A percentile compares a stretch with the other conserved stretches of the same genome.
phyloP scores from a whole-genome alignment of 2,888 invertebrate species.

The Agonopterix heracliana region DNA sequence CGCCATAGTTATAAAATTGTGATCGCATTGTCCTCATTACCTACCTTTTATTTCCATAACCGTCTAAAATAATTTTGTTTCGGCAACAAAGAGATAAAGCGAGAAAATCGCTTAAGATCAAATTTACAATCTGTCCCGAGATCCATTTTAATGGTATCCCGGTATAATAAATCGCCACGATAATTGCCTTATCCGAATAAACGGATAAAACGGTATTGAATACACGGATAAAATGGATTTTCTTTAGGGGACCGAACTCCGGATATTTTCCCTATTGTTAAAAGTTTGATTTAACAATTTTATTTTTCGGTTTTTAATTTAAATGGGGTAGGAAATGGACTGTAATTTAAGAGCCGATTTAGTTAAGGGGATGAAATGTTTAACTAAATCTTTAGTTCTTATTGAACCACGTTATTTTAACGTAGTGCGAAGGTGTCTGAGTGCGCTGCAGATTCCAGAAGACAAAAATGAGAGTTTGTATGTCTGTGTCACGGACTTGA shows the following conservation, averaged over 20 bases:
- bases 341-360: too few species aligned
- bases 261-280: neutral
- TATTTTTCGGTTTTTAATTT: neutral
- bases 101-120: constrained; percentile 8
- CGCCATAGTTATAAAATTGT: too few species aligned
- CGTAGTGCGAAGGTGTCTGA: too few species aligned
- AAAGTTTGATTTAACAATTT: neutral
- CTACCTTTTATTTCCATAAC: too few species aligned
- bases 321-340: neutral
- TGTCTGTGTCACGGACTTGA: too few species aligned
- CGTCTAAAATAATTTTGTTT: neutral
- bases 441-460: too few species aligned
- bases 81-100: constrained; percentile 7
- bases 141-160: constrained; percentile 9
- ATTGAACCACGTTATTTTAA: too few species aligned
- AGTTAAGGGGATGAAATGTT: too few species aligned
- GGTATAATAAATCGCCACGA: constrained; percentile 8
- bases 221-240: constrained; percentile 4
- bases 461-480: too few species aligned
- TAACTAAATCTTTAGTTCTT: too few species aligned
- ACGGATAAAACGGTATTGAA: constrained; percentile 8
- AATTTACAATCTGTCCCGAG: constrained; percentile 9
- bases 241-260: neutral
- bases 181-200: constrained; percentile 11
- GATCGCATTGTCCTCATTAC: too few species aligned